Evolutionary conservation across 2,797 vertebrate species (phyloP), one percentile per base, ranked within the genome.

Genomic region (Sarcophilus harrisii): DNA sequence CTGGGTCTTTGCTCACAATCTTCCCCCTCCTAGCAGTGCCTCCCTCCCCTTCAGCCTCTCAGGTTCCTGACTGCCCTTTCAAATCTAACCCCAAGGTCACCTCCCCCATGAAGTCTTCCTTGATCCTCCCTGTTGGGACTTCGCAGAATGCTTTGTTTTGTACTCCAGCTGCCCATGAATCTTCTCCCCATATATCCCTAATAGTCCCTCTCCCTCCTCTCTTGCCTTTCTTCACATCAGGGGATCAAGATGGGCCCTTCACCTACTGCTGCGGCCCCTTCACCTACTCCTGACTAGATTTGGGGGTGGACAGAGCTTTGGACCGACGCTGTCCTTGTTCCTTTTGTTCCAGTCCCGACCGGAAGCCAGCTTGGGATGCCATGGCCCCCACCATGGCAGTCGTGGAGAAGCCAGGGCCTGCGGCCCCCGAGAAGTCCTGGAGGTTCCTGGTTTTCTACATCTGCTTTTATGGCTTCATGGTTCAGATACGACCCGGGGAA

Each of bases 401-500:
- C 0, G 38, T 2, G 21, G 93, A 95, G 57, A 96, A 97, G 95
- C 60, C 58, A 18, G 81, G 0, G 1, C 0, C 92, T 0, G 91
- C 8, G 0, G 94, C 55, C 87, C 91, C 0, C 0, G 66, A 95
- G n/a, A 93, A 92, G 45, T 98, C 97, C 45, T 99, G 99, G 99
- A 99, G 98, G 32, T 98, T 98, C 93, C 98, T 99, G 0, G 99
- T 99, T 30, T 97, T 98, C 90, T 99, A 98, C 97, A 98, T 99
- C 94, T 99, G 99, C 95, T 99, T 99, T 97, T 99, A 99, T 0
- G 99, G 99, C 89, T 99, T 99, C 97, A 99, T 99, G 99, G 96
- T 98, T 0, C 99, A 99, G 93, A 98, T 99, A 89, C 99, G 99
- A 59, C 99, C 99, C 0, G 99, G 99, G 9, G 99, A 99, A 97